A percentile compares a stretch with the other conserved stretches of the same genome.
These are phyloP conservation scores for Cecidostiba fungosa DNA, from an alignment of 2,888 invertebrate species.

Conservation along the genomic window DNA sequence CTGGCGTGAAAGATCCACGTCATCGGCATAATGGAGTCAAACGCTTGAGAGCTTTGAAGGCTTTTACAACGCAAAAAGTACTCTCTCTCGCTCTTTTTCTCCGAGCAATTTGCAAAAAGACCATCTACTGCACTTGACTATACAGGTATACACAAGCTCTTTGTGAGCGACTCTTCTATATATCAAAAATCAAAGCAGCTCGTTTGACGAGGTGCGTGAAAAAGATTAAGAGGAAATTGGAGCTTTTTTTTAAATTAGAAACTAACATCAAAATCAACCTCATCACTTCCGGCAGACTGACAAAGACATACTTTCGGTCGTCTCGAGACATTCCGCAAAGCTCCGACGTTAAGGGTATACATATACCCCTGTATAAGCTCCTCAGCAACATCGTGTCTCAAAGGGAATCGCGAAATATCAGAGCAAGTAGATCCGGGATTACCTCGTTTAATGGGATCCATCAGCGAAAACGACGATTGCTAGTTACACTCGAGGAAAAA, in stretches of 20 bases:
- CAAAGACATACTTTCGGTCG: not conserved
- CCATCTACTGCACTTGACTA: not conserved
- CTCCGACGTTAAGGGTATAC: not conserved
- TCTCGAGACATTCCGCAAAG: not conserved
- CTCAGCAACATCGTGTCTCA: not conserved
- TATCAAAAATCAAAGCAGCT: not conserved
- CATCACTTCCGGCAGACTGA: not conserved
- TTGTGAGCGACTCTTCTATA: not conserved
- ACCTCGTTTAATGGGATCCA: not conserved
- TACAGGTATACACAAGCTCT: not conserved
- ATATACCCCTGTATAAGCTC: not conserved
- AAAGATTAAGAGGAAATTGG: too few relatives aligned
- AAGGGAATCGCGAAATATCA: constrained; percentile 22
- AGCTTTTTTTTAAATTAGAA: too few relatives aligned
- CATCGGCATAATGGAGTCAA: constrained; percentile 41
- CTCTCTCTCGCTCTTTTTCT: not conserved
- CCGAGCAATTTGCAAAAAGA: not conserved
- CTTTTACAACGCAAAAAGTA: constrained; percentile 3
- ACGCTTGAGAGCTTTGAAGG: not conserved
- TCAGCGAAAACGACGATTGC: not conserved
- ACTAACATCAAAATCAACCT: too few relatives aligned
- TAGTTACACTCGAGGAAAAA: not conserved
- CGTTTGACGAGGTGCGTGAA: too few relatives aligned
- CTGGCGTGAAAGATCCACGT: constrained; percentile 30
- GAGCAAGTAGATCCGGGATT: not conserved